Conservation (phyloP, 2,113 vertebrate species). For the Spea bombifrons region DNA sequence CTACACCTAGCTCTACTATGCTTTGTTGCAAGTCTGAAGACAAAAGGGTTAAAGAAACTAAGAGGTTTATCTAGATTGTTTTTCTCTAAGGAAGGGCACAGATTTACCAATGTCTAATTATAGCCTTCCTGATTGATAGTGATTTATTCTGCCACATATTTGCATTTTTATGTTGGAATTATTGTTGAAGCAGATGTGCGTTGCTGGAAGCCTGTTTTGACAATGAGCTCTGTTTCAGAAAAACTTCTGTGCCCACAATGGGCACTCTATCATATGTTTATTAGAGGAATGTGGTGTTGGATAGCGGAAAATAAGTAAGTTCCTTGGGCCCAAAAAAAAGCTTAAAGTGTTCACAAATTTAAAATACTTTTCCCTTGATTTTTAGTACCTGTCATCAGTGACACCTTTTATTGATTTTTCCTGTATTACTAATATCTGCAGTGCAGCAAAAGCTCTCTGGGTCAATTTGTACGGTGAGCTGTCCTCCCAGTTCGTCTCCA, state of each 20-base stretch:
- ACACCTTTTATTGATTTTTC: slow-evolving; percentile 41
- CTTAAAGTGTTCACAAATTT: slow-evolving; percentile 44
- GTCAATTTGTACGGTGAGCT: slow-evolving; percentile 35
- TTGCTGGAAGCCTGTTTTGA: slow-evolving; percentile 47
- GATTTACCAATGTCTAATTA: slow-evolving; percentile 46
- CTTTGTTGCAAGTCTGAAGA: not conserved
- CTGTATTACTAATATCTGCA: slow-evolving; percentile 34
- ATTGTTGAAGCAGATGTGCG: slow-evolving; percentile 48
- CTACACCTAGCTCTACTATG: not conserved
- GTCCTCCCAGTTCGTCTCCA: slow-evolving; percentile 24
- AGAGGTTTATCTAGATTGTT: slow-evolving; percentile 19
- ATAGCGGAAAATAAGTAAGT: slow-evolving; percentile 33
- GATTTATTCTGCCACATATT: slow-evolving; percentile 45
- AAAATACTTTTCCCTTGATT: slow-evolving; percentile 23
- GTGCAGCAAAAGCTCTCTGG: slow-evolving; percentile 4
- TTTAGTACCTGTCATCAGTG: slow-evolving; percentile 28
- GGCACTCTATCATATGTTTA: slow-evolving; percentile 38
- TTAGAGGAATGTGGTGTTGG: slow-evolving; percentile 22
- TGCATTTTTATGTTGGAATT: slow-evolving; percentile 46
- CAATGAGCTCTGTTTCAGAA: slow-evolving; percentile 38
- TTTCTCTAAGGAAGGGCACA: slow-evolving; percentile 31
- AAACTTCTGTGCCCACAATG: slow-evolving; percentile 12
- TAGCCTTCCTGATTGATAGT: slow-evolving; percentile 44
- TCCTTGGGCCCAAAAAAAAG: slow-evolving; percentile 24
- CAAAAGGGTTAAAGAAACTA: slow-evolving; percentile 16